Conservation (phyloP, 2,113 vertebrate species). For the Gymnorhina tibicen region DNA sequence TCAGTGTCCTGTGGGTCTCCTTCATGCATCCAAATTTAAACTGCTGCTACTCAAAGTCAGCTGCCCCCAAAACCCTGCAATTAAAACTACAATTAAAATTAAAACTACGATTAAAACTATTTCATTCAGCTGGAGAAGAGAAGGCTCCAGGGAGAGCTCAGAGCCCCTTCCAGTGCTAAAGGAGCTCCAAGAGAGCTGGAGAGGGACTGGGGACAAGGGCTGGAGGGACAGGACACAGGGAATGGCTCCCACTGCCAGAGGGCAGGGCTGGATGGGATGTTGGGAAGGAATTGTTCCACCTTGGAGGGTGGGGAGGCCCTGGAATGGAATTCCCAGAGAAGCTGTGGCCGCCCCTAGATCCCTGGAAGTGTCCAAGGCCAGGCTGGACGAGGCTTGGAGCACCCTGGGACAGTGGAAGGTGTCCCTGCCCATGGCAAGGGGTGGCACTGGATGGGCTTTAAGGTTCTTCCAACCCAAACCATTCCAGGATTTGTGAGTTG, state of each 20-base stretch:
- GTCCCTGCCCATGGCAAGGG: not conserved
- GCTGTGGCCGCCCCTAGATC: not conserved
- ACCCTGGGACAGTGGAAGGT: not conserved
- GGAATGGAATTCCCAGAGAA: not conserved
- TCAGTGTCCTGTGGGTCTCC: accelerated
- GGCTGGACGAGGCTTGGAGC: not conserved
- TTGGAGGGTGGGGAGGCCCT: not conserved
- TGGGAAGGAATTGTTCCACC: not conserved
- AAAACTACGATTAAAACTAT: not conserved
- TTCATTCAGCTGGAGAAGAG: not conserved
- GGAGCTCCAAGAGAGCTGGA: not conserved
- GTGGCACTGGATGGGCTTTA: accelerated
- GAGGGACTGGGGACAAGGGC: not conserved
- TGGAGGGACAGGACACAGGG: not conserved
- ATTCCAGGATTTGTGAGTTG: not conserved
- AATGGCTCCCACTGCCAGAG: not conserved
- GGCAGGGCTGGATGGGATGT: not conserved
- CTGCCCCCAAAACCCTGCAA: not conserved
- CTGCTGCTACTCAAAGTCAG: not conserved
- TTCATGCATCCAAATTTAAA: not conserved
- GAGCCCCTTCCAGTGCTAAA: not conserved
- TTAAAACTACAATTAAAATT: no score
- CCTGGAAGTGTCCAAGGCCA: not conserved
- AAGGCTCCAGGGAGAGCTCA: not conserved
- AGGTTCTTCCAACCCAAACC: not conserved